Conservation (phyloP, 2,113 vertebrate species). For the Leptosomus discolor region DNA sequence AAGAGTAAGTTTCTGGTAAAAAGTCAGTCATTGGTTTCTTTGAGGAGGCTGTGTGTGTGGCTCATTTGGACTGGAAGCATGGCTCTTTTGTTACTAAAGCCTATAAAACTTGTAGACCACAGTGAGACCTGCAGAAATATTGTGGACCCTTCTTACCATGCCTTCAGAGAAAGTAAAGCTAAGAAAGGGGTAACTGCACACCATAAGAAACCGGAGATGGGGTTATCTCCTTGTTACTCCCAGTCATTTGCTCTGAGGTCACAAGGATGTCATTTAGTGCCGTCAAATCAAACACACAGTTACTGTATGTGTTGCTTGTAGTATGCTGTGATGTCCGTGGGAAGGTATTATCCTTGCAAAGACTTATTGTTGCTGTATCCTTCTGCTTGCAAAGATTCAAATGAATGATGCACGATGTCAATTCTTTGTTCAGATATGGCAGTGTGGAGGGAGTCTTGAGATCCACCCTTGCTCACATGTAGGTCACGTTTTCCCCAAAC, state of each 20-base stretch:
- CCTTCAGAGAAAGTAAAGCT: background rate
- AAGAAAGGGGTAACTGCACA: background rate
- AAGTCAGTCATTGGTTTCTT: background rate
- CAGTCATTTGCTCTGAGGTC: background rate
- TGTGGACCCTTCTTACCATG: background rate
- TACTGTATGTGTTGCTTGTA: background rate
- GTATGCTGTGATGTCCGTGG: background rate
- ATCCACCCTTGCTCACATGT: conserved; percentile 96
- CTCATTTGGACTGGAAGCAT: background rate
- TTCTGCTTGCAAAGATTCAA: background rate
- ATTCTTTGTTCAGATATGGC: conserved; percentile 88
- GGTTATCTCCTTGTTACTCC: background rate
- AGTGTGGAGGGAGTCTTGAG: conserved; percentile 94
- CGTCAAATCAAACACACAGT: background rate
- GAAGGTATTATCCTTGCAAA: background rate
- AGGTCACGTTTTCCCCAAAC: conserved; percentile 93
- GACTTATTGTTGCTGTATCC: background rate
- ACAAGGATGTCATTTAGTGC: background rate
- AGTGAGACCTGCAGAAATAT: background rate
- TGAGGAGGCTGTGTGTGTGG: background rate
- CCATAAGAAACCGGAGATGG: background rate
- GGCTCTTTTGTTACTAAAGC: background rate
- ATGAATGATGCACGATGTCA: background rate
- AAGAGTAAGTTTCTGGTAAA: background rate
- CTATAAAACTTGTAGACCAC: background rate